A percentile compares a stretch with the other conserved stretches of the same genome.
Conservation (phyloP, 2,113 vertebrate genomes). For the Macrotus californicus region DNA sequence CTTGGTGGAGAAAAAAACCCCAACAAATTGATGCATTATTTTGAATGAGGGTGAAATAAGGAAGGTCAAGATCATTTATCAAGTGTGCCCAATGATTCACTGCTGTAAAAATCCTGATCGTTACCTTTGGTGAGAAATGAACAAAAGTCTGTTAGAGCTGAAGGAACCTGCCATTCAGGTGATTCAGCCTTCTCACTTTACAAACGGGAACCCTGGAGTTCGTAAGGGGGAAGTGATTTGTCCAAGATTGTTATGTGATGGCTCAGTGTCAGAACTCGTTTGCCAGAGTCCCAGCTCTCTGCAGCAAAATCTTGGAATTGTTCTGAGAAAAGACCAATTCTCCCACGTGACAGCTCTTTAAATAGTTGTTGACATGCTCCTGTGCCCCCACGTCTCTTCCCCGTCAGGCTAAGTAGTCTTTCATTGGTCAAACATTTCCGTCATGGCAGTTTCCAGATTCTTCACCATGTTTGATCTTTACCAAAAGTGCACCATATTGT, state of each 20-base stretch:
- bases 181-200: not conserved
- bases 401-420: not conserved
- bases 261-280: not conserved
- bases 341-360: not conserved
- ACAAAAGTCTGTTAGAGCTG: not conserved
- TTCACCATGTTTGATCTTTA: not conserved
- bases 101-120: not conserved
- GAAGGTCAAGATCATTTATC: conserved; percentile 2
- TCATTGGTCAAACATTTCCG: not conserved
- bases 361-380: not conserved
- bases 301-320: not conserved
- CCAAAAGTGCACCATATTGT: not conserved
- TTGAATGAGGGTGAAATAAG: not conserved
- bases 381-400: not conserved
- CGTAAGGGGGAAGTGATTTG: not conserved
- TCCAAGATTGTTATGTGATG: not conserved
- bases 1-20: not conserved
- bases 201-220: not conserved
- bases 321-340: not conserved
- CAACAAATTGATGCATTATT: not conserved
- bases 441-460: not conserved
- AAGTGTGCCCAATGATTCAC: not conserved
- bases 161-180: not conserved
- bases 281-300: not conserved
- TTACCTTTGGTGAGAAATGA: conserved; percentile 37